A percentile compares a stretch with the other conserved stretches of the same genome.
These are phyloP conservation scores for Bradypus variegatus DNA, from an alignment of 2,797 vertebrate genomes.

Conservation along the genomic window DNA sequence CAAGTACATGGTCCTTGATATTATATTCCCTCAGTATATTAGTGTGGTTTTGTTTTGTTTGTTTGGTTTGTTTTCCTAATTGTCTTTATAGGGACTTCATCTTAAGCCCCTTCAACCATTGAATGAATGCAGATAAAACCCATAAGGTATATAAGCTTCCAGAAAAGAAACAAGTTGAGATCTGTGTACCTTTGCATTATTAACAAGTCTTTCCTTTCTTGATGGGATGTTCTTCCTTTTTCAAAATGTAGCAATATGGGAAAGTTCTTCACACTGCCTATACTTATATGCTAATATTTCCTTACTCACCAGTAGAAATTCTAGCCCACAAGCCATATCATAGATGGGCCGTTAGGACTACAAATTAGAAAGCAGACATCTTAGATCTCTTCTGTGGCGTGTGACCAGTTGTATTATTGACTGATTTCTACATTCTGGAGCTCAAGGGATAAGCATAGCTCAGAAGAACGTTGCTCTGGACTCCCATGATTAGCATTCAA, in stretches of 20 bases:
- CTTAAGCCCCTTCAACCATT: background rate
- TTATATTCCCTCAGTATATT: background rate
- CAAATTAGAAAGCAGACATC: background rate
- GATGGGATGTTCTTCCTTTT: background rate
- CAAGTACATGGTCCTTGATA: background rate
- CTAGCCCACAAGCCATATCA: background rate
- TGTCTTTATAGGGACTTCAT: background rate
- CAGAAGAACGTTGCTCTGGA: background rate
- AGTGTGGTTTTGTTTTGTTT: background rate
- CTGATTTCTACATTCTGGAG: background rate
- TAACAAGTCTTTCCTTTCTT: background rate
- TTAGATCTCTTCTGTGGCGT: background rate
- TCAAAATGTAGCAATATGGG: background rate
- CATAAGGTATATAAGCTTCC: background rate
- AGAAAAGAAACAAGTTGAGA: background rate
- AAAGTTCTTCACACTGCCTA: background rate
- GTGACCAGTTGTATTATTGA: accelerated
- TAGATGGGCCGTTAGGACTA: background rate
- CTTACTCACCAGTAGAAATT: background rate
- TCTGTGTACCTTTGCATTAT: background rate
- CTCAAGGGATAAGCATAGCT: background rate
- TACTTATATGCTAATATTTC: background rate
- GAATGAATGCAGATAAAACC: background rate
- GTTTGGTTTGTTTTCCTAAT: background rate
- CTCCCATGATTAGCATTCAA: background rate